phyloP scores from a whole-genome alignment of 2,888 invertebrate genomes.

The Metellina segmentata region DNA sequence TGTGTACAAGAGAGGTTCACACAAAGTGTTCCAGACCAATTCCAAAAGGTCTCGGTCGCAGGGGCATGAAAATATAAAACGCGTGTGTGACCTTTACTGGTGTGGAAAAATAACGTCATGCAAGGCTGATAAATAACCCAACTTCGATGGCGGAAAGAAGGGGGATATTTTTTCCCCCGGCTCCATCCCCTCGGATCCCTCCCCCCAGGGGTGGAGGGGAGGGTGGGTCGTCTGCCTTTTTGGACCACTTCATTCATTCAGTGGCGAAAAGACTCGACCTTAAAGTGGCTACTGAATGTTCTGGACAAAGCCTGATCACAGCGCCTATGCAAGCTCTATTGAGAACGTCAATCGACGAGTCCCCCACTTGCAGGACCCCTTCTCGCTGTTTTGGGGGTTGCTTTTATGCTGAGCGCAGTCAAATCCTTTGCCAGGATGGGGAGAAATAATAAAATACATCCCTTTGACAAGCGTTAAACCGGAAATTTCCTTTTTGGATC shows the following conservation, averaged over 20 bases:
- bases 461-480: conserved; percentile 63
- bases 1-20: background rate
- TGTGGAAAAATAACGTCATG: conserved; percentile 75
- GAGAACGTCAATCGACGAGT: conserved; percentile 10
- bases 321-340: conserved; percentile 29
- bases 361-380: conserved; percentile 7
- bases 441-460: conserved; percentile 27
- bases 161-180: conserved; percentile 8
- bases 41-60: background rate
- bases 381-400: background rate
- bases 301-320: conserved; percentile 50
- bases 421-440: background rate
- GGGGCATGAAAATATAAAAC: conserved; percentile 63
- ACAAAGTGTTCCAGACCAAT: background rate
- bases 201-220: background rate
- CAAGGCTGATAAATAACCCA: conserved; percentile 67
- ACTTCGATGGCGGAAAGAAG: conserved; percentile 20
- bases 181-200: background rate
- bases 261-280: conserved; percentile 70
- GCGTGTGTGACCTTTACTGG: conserved; percentile 63
- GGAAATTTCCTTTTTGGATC: conserved; percentile 52
- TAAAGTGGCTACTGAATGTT: conserved; percentile 72
- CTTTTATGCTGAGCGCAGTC: conserved; percentile 1
- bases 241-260: conserved; percentile 71
- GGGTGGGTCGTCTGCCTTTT: conserved; percentile 55